Evolutionary conservation across 1,140 invertebrate genomes (phyloP), one percentile per base, ranked within the genome.

Genomic region (Caerostris darwini): DNA sequence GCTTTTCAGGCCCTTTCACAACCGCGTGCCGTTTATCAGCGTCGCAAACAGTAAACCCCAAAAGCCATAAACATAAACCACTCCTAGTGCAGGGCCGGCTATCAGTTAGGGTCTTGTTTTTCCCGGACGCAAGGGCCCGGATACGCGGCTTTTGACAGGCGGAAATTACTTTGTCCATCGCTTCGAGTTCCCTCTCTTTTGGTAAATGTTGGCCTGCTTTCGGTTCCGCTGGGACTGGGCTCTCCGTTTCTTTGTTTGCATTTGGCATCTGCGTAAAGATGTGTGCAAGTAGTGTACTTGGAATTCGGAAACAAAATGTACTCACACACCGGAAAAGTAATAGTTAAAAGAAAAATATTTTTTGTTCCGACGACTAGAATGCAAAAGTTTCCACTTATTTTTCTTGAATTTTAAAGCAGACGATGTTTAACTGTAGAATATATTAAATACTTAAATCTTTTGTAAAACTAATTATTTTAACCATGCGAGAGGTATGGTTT

Each of bases 141-240:
- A 34, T 85, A 14, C 19, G 14, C 50, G 56, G 53, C 83, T n/a
- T 67, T 64, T 53, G 59, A 88, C 86, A 88, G 59, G 8, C 86
- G 86, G 86, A 88, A 88, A 88, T 88, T 88, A 64, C 58, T 88
- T 88, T 88, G 86, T 88, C 59, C 53, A 85, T 85, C 56, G 56
- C 57, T 12, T 77, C 3, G 34, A 17, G 71, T 53, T 12, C 1
- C 19, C 34, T 34, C 34, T 34, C 10, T 77, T 77, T 77, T 50
- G 53, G 71, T 34, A 77, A 77, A 77, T 77, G 34, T 34, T 50
- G 34, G 10, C 34, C 4, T 5, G 4, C 34, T 53, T 50, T 50
- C 5, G 14, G 10, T 53, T 77, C 71, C 69, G 8, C 7, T 0
- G 10, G 34, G n/a, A 34, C 5, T 50, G 10, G 10, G 69, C 5